phyloP scores from a whole-genome alignment of 1,140 invertebrate genomes.

The Drosophila lacteicornis region DNA sequence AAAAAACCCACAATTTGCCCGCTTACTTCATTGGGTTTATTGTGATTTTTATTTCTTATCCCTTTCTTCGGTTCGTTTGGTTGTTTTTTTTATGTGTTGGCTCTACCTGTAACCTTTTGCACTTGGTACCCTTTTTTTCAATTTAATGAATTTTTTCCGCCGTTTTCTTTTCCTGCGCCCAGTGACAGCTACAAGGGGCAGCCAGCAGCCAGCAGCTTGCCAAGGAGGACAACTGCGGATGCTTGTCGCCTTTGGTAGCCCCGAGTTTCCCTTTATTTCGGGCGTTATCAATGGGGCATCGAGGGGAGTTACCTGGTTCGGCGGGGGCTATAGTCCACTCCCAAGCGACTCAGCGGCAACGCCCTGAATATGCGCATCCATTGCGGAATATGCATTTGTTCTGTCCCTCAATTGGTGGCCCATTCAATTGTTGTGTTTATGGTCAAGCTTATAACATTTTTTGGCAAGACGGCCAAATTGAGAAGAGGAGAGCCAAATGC shows the following conservation, averaged over 20 bases:
- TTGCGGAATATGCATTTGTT: conserved; percentile 47
- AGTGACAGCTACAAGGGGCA: conserved; percentile 70
- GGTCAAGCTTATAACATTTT: conserved; percentile 39
- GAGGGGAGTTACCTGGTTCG: conserved; percentile 1
- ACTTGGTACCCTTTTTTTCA: conserved; percentile 82
- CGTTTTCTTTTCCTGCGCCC: conserved; percentile 56
- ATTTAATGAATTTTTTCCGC: conserved; percentile 80
- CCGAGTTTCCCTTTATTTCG: conserved; percentile 31
- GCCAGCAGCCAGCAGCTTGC: no score
- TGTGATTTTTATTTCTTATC: conserved; percentile 43
- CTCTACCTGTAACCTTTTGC: conserved; percentile 84
- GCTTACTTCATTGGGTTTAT: conserved; percentile 64
- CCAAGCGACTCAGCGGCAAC: conserved; percentile 13
- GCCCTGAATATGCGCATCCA: conserved; percentile 43
- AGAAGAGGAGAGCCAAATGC: conserved; percentile 43
- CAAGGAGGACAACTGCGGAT: conserved; percentile 24
- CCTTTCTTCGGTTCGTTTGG: conserved; percentile 35
- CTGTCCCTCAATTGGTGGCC: conserved; percentile 35
- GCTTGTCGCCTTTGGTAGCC: conserved; percentile 22
- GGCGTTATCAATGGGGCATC: conserved; percentile 38
- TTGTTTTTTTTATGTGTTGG: conserved; percentile 29
- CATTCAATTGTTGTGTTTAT: conserved; percentile 51
- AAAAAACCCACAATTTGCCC: neutral
- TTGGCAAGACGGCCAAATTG: conserved; percentile 48
- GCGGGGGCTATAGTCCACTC: neutral